Percentiles rank a stretch among this genome's conserved stretches.
Evolutionary conservation across 2,113 vertebrate species (phyloP).

Genomic region (Falco punctatus): DNA sequence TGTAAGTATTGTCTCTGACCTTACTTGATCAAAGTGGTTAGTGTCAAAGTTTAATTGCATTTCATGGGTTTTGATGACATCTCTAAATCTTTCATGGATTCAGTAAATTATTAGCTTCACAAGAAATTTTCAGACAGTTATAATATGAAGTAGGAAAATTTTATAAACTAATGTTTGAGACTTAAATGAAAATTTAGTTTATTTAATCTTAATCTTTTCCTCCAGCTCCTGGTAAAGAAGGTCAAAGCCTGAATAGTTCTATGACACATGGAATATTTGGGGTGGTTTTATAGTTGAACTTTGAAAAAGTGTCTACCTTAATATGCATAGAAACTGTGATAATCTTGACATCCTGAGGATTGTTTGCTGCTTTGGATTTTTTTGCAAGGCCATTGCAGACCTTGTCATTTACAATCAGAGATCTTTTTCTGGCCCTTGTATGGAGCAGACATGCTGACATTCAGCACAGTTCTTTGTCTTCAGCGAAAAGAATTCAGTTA

Average conservation of each 20-base stretch:
- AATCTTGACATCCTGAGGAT: background rate
- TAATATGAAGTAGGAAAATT: background rate
- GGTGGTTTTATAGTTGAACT: background rate
- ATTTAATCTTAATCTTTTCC: background rate
- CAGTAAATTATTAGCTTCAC: background rate
- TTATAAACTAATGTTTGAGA: background rate
- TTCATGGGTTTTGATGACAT: conserved; percentile 18
- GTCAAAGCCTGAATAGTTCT: background rate
- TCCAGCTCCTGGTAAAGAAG: background rate
- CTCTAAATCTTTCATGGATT: conserved; percentile 21
- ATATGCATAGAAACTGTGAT: background rate
- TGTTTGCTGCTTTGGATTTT: background rate
- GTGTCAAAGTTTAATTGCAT: conserved; percentile 43
- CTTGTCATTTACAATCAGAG: background rate
- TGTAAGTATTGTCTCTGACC: conserved; percentile 35
- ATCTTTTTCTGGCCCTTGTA: background rate
- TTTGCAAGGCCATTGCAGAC: background rate
- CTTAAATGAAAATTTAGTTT: background rate
- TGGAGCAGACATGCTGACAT: background rate
- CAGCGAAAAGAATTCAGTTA: background rate
- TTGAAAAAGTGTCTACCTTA: background rate
- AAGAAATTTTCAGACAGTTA: background rate
- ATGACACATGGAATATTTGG: background rate
- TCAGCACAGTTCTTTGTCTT: background rate
- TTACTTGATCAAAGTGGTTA: conserved; percentile 43